Conservation (phyloP, 2,797 vertebrate species). For the Urocyon cinereoargenteus region DNA sequence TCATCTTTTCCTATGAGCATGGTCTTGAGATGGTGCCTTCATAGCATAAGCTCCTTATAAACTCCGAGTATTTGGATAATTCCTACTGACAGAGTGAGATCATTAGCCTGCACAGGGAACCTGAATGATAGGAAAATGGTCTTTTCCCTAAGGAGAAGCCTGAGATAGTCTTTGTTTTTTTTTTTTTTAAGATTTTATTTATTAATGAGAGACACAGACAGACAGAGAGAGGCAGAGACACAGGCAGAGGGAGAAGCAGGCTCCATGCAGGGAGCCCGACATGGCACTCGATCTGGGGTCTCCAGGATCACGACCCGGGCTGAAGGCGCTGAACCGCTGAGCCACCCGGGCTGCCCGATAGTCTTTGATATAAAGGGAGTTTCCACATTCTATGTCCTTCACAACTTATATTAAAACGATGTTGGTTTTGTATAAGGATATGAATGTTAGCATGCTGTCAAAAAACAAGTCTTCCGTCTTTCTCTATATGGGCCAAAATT, state of each 20-base stretch:
- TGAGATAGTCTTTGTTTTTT: not conserved
- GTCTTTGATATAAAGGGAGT: not conserved
- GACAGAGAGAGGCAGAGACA: too few relatives aligned
- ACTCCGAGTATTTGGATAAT: not conserved
- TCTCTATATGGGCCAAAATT: not conserved
- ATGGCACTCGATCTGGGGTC: too few relatives aligned
- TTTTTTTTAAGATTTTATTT: too few relatives aligned
- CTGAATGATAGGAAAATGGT: not conserved
- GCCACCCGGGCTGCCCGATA: too few relatives aligned
- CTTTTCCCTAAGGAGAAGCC: not conserved
- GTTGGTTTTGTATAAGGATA: not conserved
- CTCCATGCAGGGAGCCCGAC: too few relatives aligned
- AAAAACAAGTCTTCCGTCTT: not conserved
- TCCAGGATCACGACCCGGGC: too few relatives aligned
- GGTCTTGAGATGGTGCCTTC: slow-evolving; percentile 1
- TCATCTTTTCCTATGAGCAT: not conserved
- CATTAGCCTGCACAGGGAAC: not conserved
- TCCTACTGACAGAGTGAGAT: not conserved
- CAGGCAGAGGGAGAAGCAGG: too few relatives aligned
- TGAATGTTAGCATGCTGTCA: not conserved
- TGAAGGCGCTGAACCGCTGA: too few relatives aligned
- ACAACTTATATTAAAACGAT: not conserved
- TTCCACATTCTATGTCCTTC: not conserved
- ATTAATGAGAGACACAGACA: too few relatives aligned
- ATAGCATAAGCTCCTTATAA: not conserved